Evolutionary conservation across 2,797 vertebrate species (phyloP).

Genomic region (Loriculus beryllinus): DNA sequence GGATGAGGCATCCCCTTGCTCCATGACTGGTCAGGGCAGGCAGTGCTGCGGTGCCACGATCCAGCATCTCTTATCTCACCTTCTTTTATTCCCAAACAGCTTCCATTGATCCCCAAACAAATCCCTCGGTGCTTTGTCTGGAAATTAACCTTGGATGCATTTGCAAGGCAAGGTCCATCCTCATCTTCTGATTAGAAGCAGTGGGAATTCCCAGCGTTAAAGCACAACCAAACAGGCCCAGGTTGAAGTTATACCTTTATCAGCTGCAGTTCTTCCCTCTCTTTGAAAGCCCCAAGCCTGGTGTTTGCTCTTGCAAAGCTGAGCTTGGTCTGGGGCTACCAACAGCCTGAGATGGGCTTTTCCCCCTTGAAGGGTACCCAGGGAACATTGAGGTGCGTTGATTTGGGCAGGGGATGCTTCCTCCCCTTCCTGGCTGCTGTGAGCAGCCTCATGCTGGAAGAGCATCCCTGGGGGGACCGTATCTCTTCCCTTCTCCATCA

Average conservation of each 20-base stretch:
- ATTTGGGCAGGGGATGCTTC: not conserved
- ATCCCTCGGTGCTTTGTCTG: not conserved
- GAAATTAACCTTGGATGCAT: not conserved
- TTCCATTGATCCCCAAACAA: not conserved
- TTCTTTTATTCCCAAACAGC: not conserved
- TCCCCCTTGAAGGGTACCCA: not conserved
- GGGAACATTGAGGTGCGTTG: not conserved
- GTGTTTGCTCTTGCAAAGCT: not conserved
- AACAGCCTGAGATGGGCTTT: not conserved
- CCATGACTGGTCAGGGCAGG: rapidly evolving
- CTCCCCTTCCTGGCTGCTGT: not conserved
- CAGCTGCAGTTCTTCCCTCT: not conserved
- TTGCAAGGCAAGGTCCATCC: not conserved
- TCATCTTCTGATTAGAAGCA: not conserved
- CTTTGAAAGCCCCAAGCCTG: not conserved
- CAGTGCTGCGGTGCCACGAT: not conserved
- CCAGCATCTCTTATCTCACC: not conserved
- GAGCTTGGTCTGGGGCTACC: not conserved
- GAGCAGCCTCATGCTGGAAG: not conserved
- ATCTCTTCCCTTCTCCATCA: not conserved
- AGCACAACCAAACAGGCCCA: not conserved
- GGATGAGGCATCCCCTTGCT: not conserved
- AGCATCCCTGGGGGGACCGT: not conserved
- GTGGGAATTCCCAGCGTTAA: not conserved
- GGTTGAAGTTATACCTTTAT: not conserved